Percentiles rank a stretch among this genome's conserved stretches.
phyloP scores from a whole-genome alignment of 2,888 invertebrate species.

The Tyria jacobaeae region DNA sequence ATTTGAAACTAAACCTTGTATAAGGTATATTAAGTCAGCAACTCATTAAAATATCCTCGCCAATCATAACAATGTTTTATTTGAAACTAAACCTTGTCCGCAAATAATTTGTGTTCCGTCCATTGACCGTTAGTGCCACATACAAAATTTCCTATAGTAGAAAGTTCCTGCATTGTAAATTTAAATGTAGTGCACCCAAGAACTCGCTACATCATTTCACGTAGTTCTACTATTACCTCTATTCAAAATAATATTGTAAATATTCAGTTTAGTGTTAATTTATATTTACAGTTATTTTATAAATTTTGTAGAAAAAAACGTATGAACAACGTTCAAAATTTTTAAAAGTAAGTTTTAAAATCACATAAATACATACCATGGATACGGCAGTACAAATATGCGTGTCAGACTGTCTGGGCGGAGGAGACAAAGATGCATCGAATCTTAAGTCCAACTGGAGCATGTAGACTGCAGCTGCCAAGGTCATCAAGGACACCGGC shows the following conservation, averaged over 20 bases:
- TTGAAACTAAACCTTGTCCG: neutral
- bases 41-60: no score
- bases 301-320: no score
- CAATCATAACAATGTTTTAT: no score
- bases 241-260: no score
- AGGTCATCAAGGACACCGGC: constrained; percentile 73
- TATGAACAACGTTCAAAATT: no score
- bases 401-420: constrained; percentile 74
- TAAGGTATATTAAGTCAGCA: no score
- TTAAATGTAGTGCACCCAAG: constrained; percentile 31
- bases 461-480: constrained; percentile 80
- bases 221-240: constrained; percentile 8
- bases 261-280: no score
- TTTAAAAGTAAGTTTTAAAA: neutral
- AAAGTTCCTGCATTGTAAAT: constrained; percentile 17
- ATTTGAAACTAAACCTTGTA: no score
- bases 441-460: constrained; percentile 75
- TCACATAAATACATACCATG: constrained; percentile 70
- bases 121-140: no score
- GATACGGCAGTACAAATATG: constrained; percentile 82
- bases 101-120: neutral
- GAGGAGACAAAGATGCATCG: constrained; percentile 76
- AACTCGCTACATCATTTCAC: constrained; percentile 17
- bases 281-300: no score
- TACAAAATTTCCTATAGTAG: no score